A percentile compares a stretch with the other conserved stretches of the same genome.
Conservation (phyloP, 2,888 invertebrate genomes). For the Onchidella celtica region DNA sequence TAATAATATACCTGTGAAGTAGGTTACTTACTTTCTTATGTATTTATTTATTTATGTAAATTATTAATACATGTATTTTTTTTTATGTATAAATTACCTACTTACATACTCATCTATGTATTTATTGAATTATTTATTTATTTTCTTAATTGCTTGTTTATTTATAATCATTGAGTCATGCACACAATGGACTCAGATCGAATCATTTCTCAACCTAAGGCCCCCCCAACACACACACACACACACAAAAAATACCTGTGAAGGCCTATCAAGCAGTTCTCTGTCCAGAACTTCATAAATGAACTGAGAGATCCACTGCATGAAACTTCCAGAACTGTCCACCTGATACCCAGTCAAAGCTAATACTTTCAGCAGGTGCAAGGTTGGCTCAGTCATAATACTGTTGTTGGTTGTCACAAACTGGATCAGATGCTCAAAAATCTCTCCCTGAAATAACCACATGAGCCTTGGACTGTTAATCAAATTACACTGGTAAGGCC, state of each 20-base stretch:
- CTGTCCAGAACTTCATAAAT: neutral
- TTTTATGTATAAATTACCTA: too few species aligned
- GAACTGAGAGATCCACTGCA: neutral
- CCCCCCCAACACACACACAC: too few species aligned
- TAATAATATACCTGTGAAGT: too few species aligned
- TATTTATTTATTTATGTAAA: too few species aligned
- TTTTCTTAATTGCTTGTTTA: too few species aligned
- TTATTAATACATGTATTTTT: too few species aligned
- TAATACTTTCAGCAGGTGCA: constrained; percentile 6
- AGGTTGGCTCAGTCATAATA: neutral
- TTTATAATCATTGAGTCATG: too few species aligned
- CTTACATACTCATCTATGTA: too few species aligned
- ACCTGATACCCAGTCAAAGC: neutral
- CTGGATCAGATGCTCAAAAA: constrained; percentile 5
- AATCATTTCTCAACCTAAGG: too few species aligned
- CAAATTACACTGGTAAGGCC: neutral
- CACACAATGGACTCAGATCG: too few species aligned
- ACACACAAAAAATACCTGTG: constrained; percentile 17
- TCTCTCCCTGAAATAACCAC: neutral
- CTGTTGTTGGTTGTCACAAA: neutral
- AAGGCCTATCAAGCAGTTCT: neutral
- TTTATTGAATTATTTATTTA: too few species aligned
- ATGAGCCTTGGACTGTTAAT: neutral
- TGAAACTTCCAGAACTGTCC: neutral
- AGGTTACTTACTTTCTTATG: too few species aligned